Conservation (phyloP, 1,140 invertebrate species). For the Ctenoplectra terminalis region DNA sequence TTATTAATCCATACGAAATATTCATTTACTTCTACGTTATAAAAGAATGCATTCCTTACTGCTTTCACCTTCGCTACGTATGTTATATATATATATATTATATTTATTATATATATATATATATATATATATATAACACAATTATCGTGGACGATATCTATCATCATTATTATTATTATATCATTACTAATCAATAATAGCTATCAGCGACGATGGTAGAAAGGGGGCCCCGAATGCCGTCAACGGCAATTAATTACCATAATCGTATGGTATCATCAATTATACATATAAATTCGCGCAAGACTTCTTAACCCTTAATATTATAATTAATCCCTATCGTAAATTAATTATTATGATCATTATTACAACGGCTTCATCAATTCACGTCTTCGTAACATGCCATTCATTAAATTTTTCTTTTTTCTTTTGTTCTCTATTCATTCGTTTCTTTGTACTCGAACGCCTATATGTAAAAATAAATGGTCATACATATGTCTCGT, state of each 20-base stretch:
- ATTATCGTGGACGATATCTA: conserved; percentile 55
- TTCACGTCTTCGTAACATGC: neutral
- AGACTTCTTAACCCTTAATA: conserved; percentile 43
- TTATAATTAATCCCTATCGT: conserved; percentile 36
- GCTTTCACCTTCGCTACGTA: conserved; percentile 51
- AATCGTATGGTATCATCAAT: neutral
- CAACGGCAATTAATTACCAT: conserved; percentile 39
- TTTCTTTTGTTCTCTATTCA: neutral
- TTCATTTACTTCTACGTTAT: conserved; percentile 63
- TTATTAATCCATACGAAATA: conserved; percentile 70
- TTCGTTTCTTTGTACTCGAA: neutral
- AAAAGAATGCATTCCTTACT: conserved; percentile 66
- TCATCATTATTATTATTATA: conserved; percentile 11
- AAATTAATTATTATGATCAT: conserved; percentile 20
- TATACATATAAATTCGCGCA: conserved; percentile 12
- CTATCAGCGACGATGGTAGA: conserved; percentile 37
- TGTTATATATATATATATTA: no score
- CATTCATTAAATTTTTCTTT: neutral
- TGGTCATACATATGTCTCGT: neutral
- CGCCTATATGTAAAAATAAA: neutral
- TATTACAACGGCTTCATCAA: conserved; percentile 11
- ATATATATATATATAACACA: conserved; percentile 67
- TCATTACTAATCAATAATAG: conserved; percentile 23
- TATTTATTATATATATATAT: no score
- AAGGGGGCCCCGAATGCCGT: conserved; percentile 31